Evolutionary conservation across 2,888 invertebrate genomes (phyloP).

Genomic region (Listrodromus nycthemerus): DNA sequence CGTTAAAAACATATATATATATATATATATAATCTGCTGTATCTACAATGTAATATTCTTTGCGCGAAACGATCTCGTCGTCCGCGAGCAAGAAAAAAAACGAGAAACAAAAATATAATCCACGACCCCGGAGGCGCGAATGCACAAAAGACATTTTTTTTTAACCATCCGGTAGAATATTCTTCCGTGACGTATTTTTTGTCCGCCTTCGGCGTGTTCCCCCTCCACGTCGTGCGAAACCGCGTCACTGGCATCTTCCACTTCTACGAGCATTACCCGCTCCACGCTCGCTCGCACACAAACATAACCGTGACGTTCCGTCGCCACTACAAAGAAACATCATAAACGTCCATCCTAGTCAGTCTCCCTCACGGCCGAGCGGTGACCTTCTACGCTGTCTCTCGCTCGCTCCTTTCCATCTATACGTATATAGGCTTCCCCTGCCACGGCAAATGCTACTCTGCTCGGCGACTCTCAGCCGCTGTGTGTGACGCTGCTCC

Average conservation of each 20-base stretch:
- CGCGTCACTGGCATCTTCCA: conserved; percentile 53
- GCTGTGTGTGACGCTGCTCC: conserved; percentile 43
- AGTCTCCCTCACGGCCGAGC: conserved; percentile 61
- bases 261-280: conserved; percentile 35
- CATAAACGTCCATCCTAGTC: conserved; percentile 50
- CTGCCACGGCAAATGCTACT: conserved; percentile 23
- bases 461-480: conserved; percentile 51
- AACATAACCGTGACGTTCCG: conserved; percentile 50
- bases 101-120: background rate
- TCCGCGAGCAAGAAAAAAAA: too few relatives aligned
- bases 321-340: conserved; percentile 18
- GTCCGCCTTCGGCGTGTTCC: conserved; percentile 7
- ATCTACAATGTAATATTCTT: too few relatives aligned
- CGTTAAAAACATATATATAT: too few relatives aligned
- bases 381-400: conserved; percentile 67
- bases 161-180: conserved; percentile 67
- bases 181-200: conserved; percentile 33
- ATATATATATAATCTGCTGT: too few relatives aligned
- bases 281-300: conserved; percentile 12
- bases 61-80: too few relatives aligned
- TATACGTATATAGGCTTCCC: conserved; percentile 4
- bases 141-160: conserved; percentile 7
- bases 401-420: conserved; percentile 45
- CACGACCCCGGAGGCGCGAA: too few relatives aligned
- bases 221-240: conserved; percentile 21